A percentile compares a stretch with the other conserved stretches of the same genome.
These are phyloP conservation scores for Plodia interpunctella DNA, from an alignment of 1,140 invertebrate genomes.

Conservation along the genomic window DNA sequence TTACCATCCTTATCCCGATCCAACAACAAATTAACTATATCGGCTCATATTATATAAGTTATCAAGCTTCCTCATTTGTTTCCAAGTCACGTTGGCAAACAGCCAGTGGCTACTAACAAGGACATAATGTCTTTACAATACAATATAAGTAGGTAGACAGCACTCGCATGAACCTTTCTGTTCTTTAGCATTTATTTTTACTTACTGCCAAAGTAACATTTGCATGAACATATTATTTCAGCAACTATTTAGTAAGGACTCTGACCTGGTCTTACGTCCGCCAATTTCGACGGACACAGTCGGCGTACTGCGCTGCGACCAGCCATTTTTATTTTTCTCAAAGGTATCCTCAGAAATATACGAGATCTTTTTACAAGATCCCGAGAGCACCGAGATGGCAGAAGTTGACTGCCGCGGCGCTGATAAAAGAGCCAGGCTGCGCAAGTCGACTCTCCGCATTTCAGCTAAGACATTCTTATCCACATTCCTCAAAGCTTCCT, in stretches of 20 bases:
- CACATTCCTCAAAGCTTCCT: constrained; percentile 61
- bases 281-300: constrained; percentile 46
- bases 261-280: constrained; percentile 32
- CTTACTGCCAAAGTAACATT: not conserved
- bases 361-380: constrained; percentile 50
- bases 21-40: no score
- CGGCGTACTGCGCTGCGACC: constrained; percentile 27
- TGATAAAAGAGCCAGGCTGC: constrained; percentile 36
- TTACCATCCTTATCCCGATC: no score
- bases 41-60: no score
- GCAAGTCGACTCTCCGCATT: constrained; percentile 56
- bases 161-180: no score
- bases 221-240: not conserved
- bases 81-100: no score
- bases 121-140: no score
- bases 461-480: constrained; percentile 64
- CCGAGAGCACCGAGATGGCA: constrained; percentile 20
- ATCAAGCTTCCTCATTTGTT: no score
- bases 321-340: constrained; percentile 67
- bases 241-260: not conserved
- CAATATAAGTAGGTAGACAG: no score
- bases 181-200: no score
- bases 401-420: constrained; percentile 22
- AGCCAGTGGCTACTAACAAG: no score
- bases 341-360: constrained; percentile 60